These are phyloP conservation scores for Plagodis pulveraria DNA, from an alignment of 2,888 invertebrate species.

Conservation along the genomic window DNA sequence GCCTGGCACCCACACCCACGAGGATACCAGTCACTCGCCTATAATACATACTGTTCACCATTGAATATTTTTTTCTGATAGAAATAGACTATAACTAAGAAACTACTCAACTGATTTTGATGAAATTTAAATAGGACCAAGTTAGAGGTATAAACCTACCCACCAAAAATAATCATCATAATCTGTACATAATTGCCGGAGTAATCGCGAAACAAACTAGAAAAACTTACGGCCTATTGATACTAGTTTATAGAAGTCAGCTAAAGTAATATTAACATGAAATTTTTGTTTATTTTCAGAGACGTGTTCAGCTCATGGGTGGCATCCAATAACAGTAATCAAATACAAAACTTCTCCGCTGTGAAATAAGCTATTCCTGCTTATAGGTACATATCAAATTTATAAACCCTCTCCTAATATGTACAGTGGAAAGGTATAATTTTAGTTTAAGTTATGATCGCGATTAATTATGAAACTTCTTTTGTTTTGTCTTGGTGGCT, in stretches of 20 bases:
- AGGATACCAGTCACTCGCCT: too few relatives aligned
- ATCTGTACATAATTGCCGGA: too few relatives aligned
- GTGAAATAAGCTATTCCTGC: constrained; percentile 86
- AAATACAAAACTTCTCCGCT: constrained; percentile 91
- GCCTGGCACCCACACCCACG: too few relatives aligned
- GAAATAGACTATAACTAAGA: too few relatives aligned
- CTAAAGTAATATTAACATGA: not conserved
- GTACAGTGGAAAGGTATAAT: constrained; percentile 30
- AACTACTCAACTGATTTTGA: too few relatives aligned
- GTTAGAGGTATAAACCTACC: too few relatives aligned
- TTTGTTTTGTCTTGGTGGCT: constrained; percentile 1
- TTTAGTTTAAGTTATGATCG: constrained; percentile 16
- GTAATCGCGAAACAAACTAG: not conserved
- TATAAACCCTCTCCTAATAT: constrained; percentile 42
- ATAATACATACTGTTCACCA: too few relatives aligned
- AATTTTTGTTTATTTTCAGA: constrained; percentile 81
- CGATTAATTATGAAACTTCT: constrained; percentile 13
- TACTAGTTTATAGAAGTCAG: not conserved
- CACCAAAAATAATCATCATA: too few relatives aligned
- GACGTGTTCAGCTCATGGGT: constrained; percentile 97
- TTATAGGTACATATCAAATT: constrained; percentile 64
- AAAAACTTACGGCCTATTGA: not conserved
- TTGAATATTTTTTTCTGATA: too few relatives aligned
- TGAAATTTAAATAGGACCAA: too few relatives aligned
- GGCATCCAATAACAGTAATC: constrained; percentile 92